Evolutionary conservation across 2,888 invertebrate genomes (phyloP).

Genomic region (Nymphalis polychloros): DNA sequence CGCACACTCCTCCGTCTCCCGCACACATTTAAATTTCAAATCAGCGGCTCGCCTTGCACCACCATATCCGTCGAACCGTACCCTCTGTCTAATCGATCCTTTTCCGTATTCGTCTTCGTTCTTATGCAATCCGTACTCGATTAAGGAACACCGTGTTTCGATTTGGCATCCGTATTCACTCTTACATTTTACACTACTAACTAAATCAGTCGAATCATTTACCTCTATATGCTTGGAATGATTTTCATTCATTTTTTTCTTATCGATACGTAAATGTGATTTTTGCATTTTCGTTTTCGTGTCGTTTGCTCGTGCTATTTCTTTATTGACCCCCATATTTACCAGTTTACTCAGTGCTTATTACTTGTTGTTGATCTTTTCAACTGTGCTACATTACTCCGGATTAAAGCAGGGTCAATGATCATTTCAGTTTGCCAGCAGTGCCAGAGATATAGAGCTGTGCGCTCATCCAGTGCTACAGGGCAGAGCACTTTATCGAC

Average conservation of each 20-base stretch:
- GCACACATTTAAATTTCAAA: slow-evolving; percentile 73
- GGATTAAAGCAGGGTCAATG: slow-evolving; percentile 43
- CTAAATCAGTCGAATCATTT: slow-evolving; percentile 64
- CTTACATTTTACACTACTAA: slow-evolving; percentile 65
- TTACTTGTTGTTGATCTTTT: slow-evolving; percentile 2
- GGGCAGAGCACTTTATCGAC: slow-evolving; percentile 57
- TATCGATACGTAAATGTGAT: slow-evolving; percentile 50
- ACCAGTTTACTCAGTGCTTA: slow-evolving; percentile 4
- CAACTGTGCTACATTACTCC: slow-evolving; percentile 27
- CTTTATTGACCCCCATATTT: slow-evolving; percentile 34
- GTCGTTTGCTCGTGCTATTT: slow-evolving; percentile 30
- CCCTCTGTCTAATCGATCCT: slow-evolving; percentile 68
- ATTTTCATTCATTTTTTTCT: slow-evolving; percentile 52
- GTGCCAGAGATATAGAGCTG: slow-evolving; percentile 6
- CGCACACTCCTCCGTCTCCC: slow-evolving; percentile 57
- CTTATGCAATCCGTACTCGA: slow-evolving; percentile 58
- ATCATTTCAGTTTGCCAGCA: slow-evolving; percentile 71
- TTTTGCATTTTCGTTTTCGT: slow-evolving; percentile 43
- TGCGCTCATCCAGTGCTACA: slow-evolving; percentile 47
- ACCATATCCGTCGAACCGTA: slow-evolving; percentile 62
- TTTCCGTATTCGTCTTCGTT: slow-evolving; percentile 65
- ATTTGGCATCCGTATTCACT: slow-evolving; percentile 56
- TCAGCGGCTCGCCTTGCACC: slow-evolving; percentile 62
- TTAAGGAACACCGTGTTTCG: slow-evolving; percentile 55
- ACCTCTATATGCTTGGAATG: slow-evolving; percentile 69